Base-by-base conservation (phyloP, 2,113 vertebrate genomes). In the Tragelaphus scriptus region DNA sequence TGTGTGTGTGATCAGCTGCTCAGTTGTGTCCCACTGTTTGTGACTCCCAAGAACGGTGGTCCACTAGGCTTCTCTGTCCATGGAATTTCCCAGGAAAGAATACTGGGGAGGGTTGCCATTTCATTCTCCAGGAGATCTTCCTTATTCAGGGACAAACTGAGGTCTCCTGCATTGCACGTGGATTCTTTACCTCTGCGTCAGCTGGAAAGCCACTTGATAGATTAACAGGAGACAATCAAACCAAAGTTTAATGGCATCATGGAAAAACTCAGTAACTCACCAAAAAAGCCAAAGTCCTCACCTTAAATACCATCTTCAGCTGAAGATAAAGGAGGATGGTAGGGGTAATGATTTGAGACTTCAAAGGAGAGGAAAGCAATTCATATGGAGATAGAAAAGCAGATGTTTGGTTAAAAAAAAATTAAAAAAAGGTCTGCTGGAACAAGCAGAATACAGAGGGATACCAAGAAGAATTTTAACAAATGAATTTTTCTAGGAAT, bases 31-130 rank as follows among this genome's bases (percentile, higher is more conserved):
- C 40, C 21, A 77, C 23, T 77, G 11, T 13, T 44, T 77, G 40
- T 0, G 6, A 26, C 71, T 26, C 23, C 23, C 71, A 44, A 44
- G 23, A 44, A 77, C 0, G 0, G 12, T 44, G 40, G 21, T 12
- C 40, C 40, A 44, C 12, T 44, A 44, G 71, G 23, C 40, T 77
- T 44, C 21, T 44, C 71, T 77, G 40, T 77, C 36, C 23, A 7
- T 44, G 40, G 6, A 44, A 44, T 26, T 77, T 44, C 40, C 40
- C 12, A 7, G 71, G 40, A 6, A 77, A 77, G 40, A 77, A 44
- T 26, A 40, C 40, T 26, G 40, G 71, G 23, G 71, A 44, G 40
- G 71, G 23, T 77, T 26, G 71, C 40, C 71, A 15, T 77, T 77
- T 40, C 71, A 25, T 77, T 77, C 12, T 77, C 36, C 71, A 77